Evolutionary conservation across 2,888 invertebrate species (phyloP).

Genomic region (Tinea semifulvella): DNA sequence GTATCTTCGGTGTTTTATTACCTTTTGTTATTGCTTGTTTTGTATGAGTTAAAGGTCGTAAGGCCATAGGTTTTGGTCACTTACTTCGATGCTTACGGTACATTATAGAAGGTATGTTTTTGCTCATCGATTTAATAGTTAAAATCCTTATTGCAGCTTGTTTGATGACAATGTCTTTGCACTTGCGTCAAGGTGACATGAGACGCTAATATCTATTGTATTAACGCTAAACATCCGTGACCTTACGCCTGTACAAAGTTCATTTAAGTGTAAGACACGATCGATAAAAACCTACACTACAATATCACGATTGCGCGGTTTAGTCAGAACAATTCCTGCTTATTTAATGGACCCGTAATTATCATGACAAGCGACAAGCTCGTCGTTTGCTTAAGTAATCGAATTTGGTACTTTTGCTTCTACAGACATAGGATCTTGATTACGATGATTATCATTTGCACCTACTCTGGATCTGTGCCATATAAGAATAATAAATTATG

Average conservation of each 20-base stretch:
- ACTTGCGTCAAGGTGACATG: constrained; percentile 61
- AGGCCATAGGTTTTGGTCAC: constrained; percentile 14
- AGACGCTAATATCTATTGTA: constrained; percentile 59
- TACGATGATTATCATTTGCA: no score
- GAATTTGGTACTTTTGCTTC: no score
- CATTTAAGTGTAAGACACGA: constrained; percentile 25
- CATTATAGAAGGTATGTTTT: constrained; percentile 29
- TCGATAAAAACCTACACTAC: constrained; percentile 1
- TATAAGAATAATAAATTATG: no score
- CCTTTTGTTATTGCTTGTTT: constrained; percentile 19
- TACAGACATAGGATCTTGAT: no score
- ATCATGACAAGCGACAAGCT: no score
- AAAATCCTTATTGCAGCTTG: constrained; percentile 11
- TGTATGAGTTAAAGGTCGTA: constrained; percentile 27
- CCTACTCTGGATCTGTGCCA: no score
- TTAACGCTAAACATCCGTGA: constrained; percentile 60
- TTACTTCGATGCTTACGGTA: constrained; percentile 29
- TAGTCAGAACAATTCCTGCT: no score
- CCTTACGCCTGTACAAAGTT: constrained; percentile 60
- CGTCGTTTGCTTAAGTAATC: no score
- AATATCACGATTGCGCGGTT: no score
- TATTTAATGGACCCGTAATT: no score
- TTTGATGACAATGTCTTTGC: constrained; percentile 41
- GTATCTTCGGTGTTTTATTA: constrained; percentile 15
- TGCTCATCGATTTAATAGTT: constrained; percentile 20